Evolutionary conservation across 2,113 vertebrate species (phyloP).

Genomic region (Paedocypris sp.): DNA sequence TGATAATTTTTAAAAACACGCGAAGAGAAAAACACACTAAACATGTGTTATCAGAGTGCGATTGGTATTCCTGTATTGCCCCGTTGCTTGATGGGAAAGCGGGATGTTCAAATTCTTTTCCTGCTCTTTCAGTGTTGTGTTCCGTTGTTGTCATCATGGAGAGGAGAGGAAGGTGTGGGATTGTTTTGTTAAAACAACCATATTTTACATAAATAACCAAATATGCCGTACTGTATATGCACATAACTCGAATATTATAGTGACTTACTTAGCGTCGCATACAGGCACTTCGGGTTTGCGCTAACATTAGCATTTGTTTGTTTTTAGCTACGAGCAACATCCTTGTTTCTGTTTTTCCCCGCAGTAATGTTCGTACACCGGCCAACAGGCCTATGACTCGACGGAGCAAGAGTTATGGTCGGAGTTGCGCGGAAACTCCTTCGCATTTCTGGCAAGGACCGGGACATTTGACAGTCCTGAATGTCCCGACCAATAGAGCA

Average conservation of each 20-base stretch:
- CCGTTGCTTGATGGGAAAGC: slow-evolving; percentile 33
- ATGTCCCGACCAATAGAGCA: slow-evolving; percentile 27
- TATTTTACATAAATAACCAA: no score
- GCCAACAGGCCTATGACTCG: slow-evolving; percentile 3
- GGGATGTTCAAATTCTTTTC: slow-evolving; percentile 41
- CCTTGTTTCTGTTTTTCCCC: not conserved
- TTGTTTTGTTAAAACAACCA: no score
- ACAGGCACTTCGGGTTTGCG: no score
- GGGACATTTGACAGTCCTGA: slow-evolving; percentile 24
- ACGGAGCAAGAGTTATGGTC: slow-evolving; percentile 33
- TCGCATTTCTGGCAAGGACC: slow-evolving; percentile 34
- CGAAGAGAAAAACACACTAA: not conserved
- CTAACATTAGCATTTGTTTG: no score
- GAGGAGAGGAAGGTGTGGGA: slow-evolving; percentile 32
- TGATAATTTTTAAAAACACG: not conserved
- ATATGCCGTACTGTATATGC: no score
- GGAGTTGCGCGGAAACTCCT: slow-evolving; percentile 33
- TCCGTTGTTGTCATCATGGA: slow-evolving; percentile 38
- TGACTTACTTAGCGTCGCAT: no score
- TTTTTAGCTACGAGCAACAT: no score
- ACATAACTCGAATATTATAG: no score
- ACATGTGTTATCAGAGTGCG: not conserved
- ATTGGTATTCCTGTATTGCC: not conserved
- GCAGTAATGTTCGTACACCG: slow-evolving; percentile 27
- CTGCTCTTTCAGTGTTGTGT: not conserved